Percentiles rank a stretch among this genome's conserved stretches.
Evolutionary conservation across 2,888 invertebrate species (phyloP).

Genomic region (Gasteruption jaculator): DNA sequence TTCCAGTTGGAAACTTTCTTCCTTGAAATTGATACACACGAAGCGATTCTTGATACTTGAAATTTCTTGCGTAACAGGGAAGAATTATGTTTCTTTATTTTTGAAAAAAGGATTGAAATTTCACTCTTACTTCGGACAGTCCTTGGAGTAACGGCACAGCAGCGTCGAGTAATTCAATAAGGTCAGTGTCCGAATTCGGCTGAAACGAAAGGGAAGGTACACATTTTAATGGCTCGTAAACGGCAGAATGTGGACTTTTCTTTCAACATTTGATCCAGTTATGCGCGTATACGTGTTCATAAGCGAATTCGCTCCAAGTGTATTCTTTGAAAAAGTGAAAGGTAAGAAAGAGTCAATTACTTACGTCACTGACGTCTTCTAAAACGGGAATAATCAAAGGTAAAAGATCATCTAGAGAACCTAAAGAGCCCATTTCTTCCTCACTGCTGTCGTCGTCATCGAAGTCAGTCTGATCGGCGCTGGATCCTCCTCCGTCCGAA

Average conservation of each 20-base stretch:
- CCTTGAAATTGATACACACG: background rate
- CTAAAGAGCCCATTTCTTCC: conserved; percentile 37
- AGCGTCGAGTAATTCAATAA: conserved; percentile 37
- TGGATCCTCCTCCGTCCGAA: conserved; percentile 8
- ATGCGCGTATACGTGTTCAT: background rate
- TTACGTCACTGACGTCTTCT: conserved; percentile 48
- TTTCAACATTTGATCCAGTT: too few species aligned
- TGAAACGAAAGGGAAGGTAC: conserved; percentile 22
- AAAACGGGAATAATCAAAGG: conserved; percentile 42
- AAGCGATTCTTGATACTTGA: background rate
- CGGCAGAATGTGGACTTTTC: conserved; percentile 8
- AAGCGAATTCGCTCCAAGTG: background rate
- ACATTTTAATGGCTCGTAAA: background rate
- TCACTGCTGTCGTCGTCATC: conserved; percentile 23
- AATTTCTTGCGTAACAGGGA: too few species aligned
- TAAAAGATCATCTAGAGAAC: conserved; percentile 37
- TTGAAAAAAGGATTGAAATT: conserved; percentile 1
- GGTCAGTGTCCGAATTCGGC: conserved; percentile 42
- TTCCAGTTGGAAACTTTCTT: too few species aligned
- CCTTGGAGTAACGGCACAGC: conserved; percentile 42
- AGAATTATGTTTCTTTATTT: background rate
- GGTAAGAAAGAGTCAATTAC: conserved; percentile 12
- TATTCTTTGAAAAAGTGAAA: background rate
- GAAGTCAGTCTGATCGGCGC: conserved; percentile 13
- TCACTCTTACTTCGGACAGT: conserved; percentile 41